Evolutionary conservation across 2,113 vertebrate species (phyloP).

Genomic region (Crotalus viridis): DNA sequence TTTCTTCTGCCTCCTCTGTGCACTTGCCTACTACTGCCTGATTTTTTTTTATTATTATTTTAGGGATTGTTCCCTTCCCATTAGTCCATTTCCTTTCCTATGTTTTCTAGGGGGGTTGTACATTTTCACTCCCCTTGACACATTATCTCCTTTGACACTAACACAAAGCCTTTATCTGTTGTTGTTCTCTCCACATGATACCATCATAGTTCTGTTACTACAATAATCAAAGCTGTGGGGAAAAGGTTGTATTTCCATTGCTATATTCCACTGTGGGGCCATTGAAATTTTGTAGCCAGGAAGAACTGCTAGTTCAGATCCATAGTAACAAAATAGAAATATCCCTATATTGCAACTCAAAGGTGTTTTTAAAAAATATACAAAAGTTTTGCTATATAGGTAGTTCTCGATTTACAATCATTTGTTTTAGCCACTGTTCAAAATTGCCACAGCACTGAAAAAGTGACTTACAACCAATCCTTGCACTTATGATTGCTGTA

Average conservation of each 20-base stretch:
- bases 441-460: not conserved
- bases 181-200: not conserved
- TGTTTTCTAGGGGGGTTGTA: not conserved
- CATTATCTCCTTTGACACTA: not conserved
- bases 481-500: not conserved
- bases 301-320: not conserved
- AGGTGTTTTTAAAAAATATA: not conserved
- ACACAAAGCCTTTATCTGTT: not conserved
- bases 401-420: not conserved
- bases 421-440: not conserved
- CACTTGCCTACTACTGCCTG: not conserved
- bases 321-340: not conserved
- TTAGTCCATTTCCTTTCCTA: not conserved
- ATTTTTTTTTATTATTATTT: not conserved
- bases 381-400: not conserved
- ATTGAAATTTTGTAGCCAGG: not conserved
- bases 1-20: not conserved
- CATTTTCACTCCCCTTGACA: not conserved
- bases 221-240: not conserved
- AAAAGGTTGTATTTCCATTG: not conserved
- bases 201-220: not conserved
- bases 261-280: not conserved
- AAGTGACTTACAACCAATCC: not conserved
- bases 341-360: not conserved
- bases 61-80: not conserved